These are phyloP conservation scores for Tursiops truncatus DNA, from an alignment of 2,113 vertebrate genomes.

Conservation along the genomic window DNA sequence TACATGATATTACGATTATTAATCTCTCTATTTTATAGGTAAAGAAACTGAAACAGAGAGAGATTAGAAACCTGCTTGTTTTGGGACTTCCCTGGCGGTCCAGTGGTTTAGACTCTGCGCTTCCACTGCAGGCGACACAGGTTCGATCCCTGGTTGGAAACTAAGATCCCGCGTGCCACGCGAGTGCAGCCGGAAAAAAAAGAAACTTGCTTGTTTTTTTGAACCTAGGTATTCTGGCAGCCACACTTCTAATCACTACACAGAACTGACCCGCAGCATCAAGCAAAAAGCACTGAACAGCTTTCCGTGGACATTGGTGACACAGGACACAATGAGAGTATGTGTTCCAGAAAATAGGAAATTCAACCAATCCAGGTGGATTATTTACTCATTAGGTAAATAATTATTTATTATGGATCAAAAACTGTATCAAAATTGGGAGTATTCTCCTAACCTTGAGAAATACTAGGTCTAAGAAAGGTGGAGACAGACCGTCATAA, in stretches of 20 bases:
- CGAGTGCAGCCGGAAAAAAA: neutral
- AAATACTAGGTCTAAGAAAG: neutral
- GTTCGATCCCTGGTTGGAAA: neutral
- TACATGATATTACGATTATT: neutral
- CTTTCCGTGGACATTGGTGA: neutral
- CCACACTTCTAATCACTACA: neutral
- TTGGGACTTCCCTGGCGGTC: neutral
- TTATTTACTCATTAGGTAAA: slow-evolving; percentile 30
- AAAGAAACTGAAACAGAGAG: neutral
- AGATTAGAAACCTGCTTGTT: neutral
- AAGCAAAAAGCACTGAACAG: slow-evolving; percentile 11
- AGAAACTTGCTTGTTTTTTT: neutral
- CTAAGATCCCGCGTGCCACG: neutral
- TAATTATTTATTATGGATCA: neutral
- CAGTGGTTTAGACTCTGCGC: neutral
- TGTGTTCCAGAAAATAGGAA: neutral
- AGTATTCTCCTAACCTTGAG: neutral
- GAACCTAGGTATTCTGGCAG: neutral
- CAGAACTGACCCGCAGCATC: neutral
- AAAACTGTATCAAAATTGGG: neutral
- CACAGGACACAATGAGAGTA: neutral
- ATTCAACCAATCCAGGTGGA: neutral
- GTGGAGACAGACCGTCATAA: neutral
- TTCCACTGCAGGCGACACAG: neutral
- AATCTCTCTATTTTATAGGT: neutral